Conservation (phyloP, 2,888 invertebrate genomes). For the Pterostichus niger region DNA sequence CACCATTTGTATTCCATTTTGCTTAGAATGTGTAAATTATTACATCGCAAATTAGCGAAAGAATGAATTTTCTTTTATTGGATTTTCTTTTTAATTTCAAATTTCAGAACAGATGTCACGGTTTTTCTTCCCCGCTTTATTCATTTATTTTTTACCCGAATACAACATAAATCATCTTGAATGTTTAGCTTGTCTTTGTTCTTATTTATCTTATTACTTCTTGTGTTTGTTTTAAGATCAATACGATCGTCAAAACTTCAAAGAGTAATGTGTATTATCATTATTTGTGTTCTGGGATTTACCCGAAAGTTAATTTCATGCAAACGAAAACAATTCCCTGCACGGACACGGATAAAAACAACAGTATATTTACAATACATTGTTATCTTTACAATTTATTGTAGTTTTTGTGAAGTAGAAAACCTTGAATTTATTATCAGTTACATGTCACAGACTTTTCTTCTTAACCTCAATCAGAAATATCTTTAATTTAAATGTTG, state of each 20-base stretch:
- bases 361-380: not conserved
- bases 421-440: slow-evolving; percentile 23
- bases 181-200: slow-evolving; percentile 36
- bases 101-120: slow-evolving; percentile 66
- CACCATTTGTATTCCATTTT: slow-evolving; percentile 64
- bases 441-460: not conserved
- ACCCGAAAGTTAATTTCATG: not conserved
- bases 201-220: slow-evolving; percentile 59
- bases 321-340: not conserved
- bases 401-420: too few relatives aligned
- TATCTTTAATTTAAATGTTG: not conserved
- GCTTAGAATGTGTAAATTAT: slow-evolving; percentile 67
- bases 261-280: slow-evolving; percentile 37
- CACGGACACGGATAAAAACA: not conserved
- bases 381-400: not conserved
- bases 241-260: slow-evolving; percentile 28
- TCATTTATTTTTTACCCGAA: slow-evolving; percentile 54
- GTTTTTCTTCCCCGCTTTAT: slow-evolving; percentile 51
- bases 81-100: slow-evolving; percentile 67
- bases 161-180: slow-evolving; percentile 51
- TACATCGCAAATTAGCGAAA: slow-evolving; percentile 65
- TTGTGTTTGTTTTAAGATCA: slow-evolving; percentile 49
- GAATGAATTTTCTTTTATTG: slow-evolving; percentile 65
- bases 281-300: slow-evolving; percentile 25
- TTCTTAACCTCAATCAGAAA: slow-evolving; percentile 1